Percentiles rank a stretch among this genome's conserved stretches.
Conservation (phyloP, 2,888 invertebrate species). For the Drosophila kuntzei region DNA sequence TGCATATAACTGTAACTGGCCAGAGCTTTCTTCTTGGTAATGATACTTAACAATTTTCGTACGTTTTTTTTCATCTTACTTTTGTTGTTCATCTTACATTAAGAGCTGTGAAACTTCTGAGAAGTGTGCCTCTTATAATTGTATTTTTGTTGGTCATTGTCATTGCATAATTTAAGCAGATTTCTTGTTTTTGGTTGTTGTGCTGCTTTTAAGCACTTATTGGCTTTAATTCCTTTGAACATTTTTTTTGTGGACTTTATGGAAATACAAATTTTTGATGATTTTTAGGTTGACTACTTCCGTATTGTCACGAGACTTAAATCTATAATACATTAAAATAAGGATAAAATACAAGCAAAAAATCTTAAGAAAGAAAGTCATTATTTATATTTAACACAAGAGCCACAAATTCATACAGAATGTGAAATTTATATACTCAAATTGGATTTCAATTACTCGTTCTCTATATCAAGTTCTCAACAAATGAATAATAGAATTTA, state of each 20-base stretch:
- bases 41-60: conserved; percentile 42
- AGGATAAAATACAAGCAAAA: background rate
- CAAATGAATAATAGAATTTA: conserved; percentile 41
- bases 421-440: too few relatives aligned
- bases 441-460: background rate
- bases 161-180: conserved; percentile 52
- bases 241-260: background rate
- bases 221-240: conserved; percentile 24
- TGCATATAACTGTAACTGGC: conserved; percentile 48
- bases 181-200: conserved; percentile 25
- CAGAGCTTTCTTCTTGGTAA: conserved; percentile 53
- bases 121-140: conserved; percentile 40
- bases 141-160: conserved; percentile 25
- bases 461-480: conserved; percentile 25
- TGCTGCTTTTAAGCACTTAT: conserved; percentile 37
- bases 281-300: conserved; percentile 26
- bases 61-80: conserved; percentile 9
- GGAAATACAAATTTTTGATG: conserved; percentile 2
- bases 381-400: background rate
- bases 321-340: background rate
- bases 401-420: too few relatives aligned
- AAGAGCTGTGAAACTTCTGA: conserved; percentile 43
- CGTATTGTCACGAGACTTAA: conserved; percentile 23
- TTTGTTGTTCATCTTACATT: conserved; percentile 27
- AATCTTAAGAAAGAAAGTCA: background rate